Evolutionary conservation across 2,888 invertebrate genomes (phyloP), one percentile per base, ranked within the genome.

Genomic region (Mamestra brassicae): DNA sequence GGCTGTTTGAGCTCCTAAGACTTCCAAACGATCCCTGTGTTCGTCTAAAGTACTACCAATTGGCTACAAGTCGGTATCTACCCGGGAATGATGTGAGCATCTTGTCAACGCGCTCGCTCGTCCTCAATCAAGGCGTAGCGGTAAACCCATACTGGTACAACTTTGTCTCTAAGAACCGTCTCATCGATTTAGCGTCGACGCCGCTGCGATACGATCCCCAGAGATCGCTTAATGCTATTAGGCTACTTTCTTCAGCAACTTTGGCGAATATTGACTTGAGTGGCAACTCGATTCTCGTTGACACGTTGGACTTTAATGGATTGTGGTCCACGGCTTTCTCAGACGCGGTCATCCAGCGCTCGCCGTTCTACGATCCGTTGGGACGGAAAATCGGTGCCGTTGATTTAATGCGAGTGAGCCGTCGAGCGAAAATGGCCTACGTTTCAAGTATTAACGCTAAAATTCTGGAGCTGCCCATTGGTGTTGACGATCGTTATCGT

Each of bases 291-390:
- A 63, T 76, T 13, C 26, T 77, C 11, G 54, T 77, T 36, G 77
- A 83, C 17, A 10, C 68, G 36, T 50, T 85, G 13, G 78, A 69
- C 42, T 87, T 77, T 57, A 72, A 75, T 42, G 85, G 84, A 15
- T 45, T 86, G 13, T 64, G 71, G 69, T 54, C 62, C 1, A 66
- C 62, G 4, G 84, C 71, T 45, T 83, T 80, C 62, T 57, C 57
- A n/a, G 68, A 71, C 50, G 71, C 74, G 10, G 17, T 65, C 10
- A 50, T 76, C 10, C n/a, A 74, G 34, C 57, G 55, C 4, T 71
- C 76, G 15, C 72, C 72, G 0, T 77, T 83, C 55, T 77, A 74
- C 55, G 47, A 55, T 26, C 15, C 10, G 4, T 62, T 26, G 3
- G 71, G 72, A 15, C 6, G 17, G 13, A 61, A 68, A 58, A 65